phyloP scores from a whole-genome alignment of 2,888 invertebrate species.

The Maniola hyperantus region DNA sequence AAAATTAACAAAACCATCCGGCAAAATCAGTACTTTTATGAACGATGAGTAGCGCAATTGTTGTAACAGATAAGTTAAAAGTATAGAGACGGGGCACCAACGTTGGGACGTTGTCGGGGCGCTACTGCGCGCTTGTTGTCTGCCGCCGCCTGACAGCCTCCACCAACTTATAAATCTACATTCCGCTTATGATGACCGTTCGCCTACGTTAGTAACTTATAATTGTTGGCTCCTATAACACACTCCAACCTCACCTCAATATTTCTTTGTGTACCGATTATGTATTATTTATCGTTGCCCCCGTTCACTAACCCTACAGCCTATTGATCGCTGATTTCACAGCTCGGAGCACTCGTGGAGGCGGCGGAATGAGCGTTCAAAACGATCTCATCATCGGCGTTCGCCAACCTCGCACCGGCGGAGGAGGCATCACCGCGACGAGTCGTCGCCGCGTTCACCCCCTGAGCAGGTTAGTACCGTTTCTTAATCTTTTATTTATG shows the following conservation, averaged over 20 bases:
- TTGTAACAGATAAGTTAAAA: conserved; percentile 42
- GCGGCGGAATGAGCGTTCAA: conserved; percentile 91
- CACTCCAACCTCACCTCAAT: conserved; percentile 66
- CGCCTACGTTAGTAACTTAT: conserved; percentile 70
- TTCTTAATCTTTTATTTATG: conserved; percentile 54
- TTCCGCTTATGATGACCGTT: conserved; percentile 59
- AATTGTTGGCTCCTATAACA: conserved; percentile 51
- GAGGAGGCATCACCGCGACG: conserved; percentile 84
- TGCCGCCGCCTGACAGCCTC: conserved; percentile 67
- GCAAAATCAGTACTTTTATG: not conserved
- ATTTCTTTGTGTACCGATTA: conserved; percentile 44
- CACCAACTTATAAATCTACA: conserved; percentile 64
- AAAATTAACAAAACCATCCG: not conserved
- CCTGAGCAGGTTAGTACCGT: conserved; percentile 77
- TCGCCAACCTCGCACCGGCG: conserved; percentile 90
- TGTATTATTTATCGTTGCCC: conserved; percentile 43
- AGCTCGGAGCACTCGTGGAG: conserved; percentile 90
- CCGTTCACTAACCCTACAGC: conserved; percentile 78
- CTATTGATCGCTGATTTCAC: conserved; percentile 84
- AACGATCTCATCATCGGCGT: conserved; percentile 92
- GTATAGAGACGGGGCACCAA: conserved; percentile 59
- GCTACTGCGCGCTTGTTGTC: conserved; percentile 69
- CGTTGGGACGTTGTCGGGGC: conserved; percentile 64
- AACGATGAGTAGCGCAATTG: conserved; percentile 7
- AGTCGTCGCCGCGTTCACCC: conserved; percentile 74